Evolutionary conservation across 1,140 invertebrate genomes (phyloP), one percentile per base, ranked within the genome.

Genomic region (Aphidius ervi): DNA sequence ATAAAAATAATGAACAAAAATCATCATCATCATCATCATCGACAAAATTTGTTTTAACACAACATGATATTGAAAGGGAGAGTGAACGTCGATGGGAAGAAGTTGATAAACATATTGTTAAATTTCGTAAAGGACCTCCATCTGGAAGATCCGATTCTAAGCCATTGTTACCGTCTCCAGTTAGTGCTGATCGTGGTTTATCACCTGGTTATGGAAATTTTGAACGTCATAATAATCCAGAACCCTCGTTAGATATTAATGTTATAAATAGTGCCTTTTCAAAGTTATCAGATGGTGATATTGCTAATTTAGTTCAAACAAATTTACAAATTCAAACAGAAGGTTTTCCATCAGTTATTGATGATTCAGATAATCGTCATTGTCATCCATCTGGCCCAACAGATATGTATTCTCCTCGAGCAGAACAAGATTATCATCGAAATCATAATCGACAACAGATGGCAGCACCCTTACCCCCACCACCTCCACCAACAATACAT

Each of bases 141-240:
- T 4, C 23, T 31, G 52, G 20, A 53, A 55, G 20, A 42, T 8
- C 57, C 67, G 68, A 48, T 45, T 6, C 57, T 40, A 64, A 23
- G 10, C 6, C 56, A 39, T 47, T 49, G 8, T 46, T 31, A 31
- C 23, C 2, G 5, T 65, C 65, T 6, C 59, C 64, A 43, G 8
- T 10, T 20, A 7, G 6, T 9, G 64, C 59, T 16, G 59, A 65
- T 7, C 52, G 42, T 49, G 31, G 31, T 5, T 49, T 52, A 0
- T 67, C 71, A 5, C 64, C 62, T 0, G 66, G 73, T 23, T 75
- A 68, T 46, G 64, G 75, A 23, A 74, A 73, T 48, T 75, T 74
- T 9, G 74, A 76, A 9, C 65, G 70, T 16, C 66, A 73, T 63
- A 42, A 61, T 31, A 39, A 39, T 54, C 39, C 39, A 50, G 61